Base-by-base conservation (phyloP, 2,888 invertebrate species). In the Eristalis intricaria region DNA sequence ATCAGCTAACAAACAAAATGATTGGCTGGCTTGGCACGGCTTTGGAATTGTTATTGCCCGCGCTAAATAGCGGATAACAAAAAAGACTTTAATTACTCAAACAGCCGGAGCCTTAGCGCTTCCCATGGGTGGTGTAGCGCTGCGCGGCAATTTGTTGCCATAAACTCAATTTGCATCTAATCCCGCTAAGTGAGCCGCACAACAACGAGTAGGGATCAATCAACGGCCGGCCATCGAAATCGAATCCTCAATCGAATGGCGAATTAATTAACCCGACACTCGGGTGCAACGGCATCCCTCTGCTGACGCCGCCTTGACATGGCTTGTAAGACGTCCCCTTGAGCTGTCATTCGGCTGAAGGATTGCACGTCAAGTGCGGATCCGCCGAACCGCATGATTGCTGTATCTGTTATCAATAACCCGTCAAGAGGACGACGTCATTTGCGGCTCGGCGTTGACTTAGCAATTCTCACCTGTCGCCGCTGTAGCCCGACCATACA, bases 141-240 rank as follows among this genome's bases (percentile, higher is more conserved):
- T 19, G 50, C 19, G 8, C 50, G 26, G 26, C 60, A 29, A 26
- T 60, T 60, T 15, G 1, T 3, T 26, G 60, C 8, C 60, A 60
- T 60, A 60, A 60, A 60, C 60, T 23, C 15, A 60, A 60, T 60
- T 60, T 15, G 15, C 60, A 60, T 60, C 60, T 60, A 60, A 26
- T 60, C 13, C 60, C 60, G 26, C 15, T 60, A 60, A 60, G 60
- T 26, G 13, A 11, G 26, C 26, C 26, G 11, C 60, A 60, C 8
- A 60, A 13, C 60, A 29, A 2, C 22, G 56, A 38, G 10, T 23
- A 15, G 8, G 26, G 26, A 60, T 60, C 60, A 60, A 60, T 60
- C 60, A 23, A 26, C 26, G 4, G 23, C 60, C 23, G 23, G 0
- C 13, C 26, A 26, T 26, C 26, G 26, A 23, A 26, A 26, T 26